Evolutionary conservation across 1,140 invertebrate genomes (phyloP), one percentile per base, ranked within the genome.

Genomic region (Drosophila ironensis): DNA sequence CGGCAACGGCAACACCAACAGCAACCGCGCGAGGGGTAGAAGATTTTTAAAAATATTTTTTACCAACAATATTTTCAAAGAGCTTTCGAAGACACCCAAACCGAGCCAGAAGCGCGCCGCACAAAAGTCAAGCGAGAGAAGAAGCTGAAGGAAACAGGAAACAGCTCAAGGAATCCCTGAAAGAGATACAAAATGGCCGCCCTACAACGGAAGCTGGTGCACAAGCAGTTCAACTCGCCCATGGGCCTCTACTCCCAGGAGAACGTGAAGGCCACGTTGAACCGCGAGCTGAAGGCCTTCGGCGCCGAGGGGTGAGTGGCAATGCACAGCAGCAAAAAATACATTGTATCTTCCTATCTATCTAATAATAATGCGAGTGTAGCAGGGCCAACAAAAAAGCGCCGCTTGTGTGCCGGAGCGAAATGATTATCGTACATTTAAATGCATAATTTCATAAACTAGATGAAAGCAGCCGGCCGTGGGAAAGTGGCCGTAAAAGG

Each of bases 161-260:
- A 24, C 63, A 33, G 5, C 6, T 5, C 6, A 27, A 61, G 56
- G 17, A 61, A 57, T 63, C 19, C 61, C 11, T 48, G 7, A 27
- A 16, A 37, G 2, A 20, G 12, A 38, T 20, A 57, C 28, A 92
- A 91, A 89, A 93, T 93, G 92, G 92, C 92, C 76, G 91, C 91
- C 68, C 90, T 91, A 89, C 92, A 92, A 84, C 91, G 92, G 74
- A 91, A 90, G 74, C 90, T 96, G 88, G 94, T 95, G 52, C 95
- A 97, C 91, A 96, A 96, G 90, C 96, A 97, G 91, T 97, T 96
- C 91, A 97, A 97, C 91, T 95, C 95, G 42, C 96, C 96, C 22
- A 96, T 97, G 72, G 94, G 94, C 75, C 91, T 97, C 17, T 97
- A 97, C 90, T 97, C 96, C 11, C 93, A 94, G 69, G 92, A 94